Percentiles rank a stretch among this genome's conserved stretches.
Evolutionary conservation across 2,797 vertebrate species (phyloP).

Genomic region (Parauchenoglanis ngamensis): DNA sequence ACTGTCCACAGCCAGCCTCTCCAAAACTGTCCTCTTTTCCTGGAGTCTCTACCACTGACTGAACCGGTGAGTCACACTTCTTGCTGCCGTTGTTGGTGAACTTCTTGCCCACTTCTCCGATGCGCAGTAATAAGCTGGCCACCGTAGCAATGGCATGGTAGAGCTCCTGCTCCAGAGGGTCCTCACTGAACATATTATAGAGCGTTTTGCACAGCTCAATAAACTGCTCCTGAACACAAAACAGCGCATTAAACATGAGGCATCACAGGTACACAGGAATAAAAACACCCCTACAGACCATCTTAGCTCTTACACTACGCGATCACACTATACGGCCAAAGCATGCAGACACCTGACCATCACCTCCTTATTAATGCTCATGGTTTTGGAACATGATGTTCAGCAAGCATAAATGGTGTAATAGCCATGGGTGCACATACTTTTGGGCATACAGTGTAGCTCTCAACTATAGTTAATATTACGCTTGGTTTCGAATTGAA

Average conservation of each 20-base stretch:
- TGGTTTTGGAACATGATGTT: not conserved
- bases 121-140: slow-evolving; percentile 90
- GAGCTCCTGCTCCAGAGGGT: slow-evolving; percentile 86
- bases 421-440: not conserved
- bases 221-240: slow-evolving; percentile 87
- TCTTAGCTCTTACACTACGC: not conserved
- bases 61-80: slow-evolving; percentile 46
- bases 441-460: not conserved
- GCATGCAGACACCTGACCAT: not conserved
- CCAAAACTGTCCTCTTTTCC: slow-evolving; percentile 59
- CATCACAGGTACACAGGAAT: not conserved
- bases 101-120: slow-evolving; percentile 94
- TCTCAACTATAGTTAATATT: not conserved
- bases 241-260: not conserved
- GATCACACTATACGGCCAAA: not conserved
- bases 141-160: slow-evolving; percentile 97
- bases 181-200: slow-evolving; percentile 98
- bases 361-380: not conserved
- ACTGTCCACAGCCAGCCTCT: slow-evolving; percentile 66
- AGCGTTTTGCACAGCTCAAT: slow-evolving; percentile 97
- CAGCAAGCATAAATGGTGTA: not conserved
- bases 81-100: slow-evolving; percentile 80
- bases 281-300: not conserved
- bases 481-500: not conserved
- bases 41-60: not conserved